Evolutionary conservation across 30 jellyfish, hydroid and myxozoan species (phyloP), one percentile per base, ranked within the genome.

Genomic region (Phacellophora camtschatica): DNA sequence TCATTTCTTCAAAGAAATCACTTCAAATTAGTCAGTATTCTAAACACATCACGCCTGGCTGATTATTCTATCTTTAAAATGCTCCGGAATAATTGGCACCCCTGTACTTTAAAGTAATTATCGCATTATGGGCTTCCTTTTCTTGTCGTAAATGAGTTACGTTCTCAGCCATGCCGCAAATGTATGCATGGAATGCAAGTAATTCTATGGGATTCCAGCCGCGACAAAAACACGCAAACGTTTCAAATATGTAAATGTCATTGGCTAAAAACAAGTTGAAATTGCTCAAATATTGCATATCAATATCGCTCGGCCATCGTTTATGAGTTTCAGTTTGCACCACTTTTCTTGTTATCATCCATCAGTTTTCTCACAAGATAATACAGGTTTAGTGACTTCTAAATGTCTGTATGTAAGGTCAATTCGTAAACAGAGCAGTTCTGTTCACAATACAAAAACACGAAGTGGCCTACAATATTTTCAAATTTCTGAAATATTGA

Each of bases 61-160:
- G 74, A 62, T 2, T 39, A 28, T 36, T 73, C 54, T 45, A 45
- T 71, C n/a, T 6, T 42, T 53, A 46, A 54, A 34, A 11, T 71
- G 79, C 64, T 67, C 53, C 16, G 16, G 66, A 55, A 79, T 79
- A 79, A 65, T 79, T 79, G 90, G 83, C 90, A 79, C 83, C 77
- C 77, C 37, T 66, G 33, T 9, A 80, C 74, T 36, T 9, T 37
- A 80, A 80, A 64, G 91, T 66, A 62, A 80, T 80, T 74, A 74
- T 57, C 71, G 68, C 55, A 57, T 74, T 80, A 80, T 34, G 66
- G 58, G 39, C 34, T 65, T 80, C 71, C 65, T 48, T 28, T 34
- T 53, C 74, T 30, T 46, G 11, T 8, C 27, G 16, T 43, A 31
- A 66, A 64, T 66, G 77, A 80, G 82, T 37, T 70, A 34, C 80